Evolutionary conservation across 2,888 invertebrate genomes (phyloP).

Genomic region (Tuberolachnus salignus): DNA sequence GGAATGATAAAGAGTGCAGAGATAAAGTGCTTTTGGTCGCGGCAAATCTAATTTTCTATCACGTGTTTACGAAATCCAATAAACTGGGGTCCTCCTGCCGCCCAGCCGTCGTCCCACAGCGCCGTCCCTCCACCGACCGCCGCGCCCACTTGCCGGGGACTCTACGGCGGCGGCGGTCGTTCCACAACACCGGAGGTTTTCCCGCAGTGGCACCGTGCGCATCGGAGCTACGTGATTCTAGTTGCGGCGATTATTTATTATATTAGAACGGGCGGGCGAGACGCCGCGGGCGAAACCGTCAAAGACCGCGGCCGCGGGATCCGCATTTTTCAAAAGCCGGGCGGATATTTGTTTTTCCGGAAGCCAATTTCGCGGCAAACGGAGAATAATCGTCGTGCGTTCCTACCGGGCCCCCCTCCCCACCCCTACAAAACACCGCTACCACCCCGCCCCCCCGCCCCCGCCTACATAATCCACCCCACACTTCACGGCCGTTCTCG

Average conservation of each 20-base stretch:
- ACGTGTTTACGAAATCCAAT: slow-evolving; percentile 55
- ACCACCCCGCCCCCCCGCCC: no score
- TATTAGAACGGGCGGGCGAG: slow-evolving; percentile 29
- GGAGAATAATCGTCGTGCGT: background rate
- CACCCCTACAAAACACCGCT: background rate
- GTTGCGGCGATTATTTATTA: slow-evolving; percentile 39
- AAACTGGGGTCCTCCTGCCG: slow-evolving; percentile 15
- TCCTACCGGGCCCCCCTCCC: no score
- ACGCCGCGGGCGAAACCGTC: background rate
- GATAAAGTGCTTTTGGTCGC: slow-evolving; percentile 54
- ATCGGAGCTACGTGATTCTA: slow-evolving; percentile 45
- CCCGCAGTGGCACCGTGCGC: background rate
- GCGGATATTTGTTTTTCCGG: slow-evolving; percentile 24
- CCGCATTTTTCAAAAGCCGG: slow-evolving; percentile 32
- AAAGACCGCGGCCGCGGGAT: no score
- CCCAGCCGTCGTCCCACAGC: background rate
- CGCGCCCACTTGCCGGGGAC: background rate
- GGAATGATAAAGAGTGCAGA: slow-evolving; percentile 53
- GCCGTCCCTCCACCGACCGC: background rate
- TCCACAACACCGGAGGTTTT: background rate
- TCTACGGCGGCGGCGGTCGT: background rate
- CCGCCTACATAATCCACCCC: no score
- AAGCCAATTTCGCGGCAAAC: slow-evolving; percentile 8
- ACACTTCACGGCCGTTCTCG: no score
- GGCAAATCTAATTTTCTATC: slow-evolving; percentile 55